A percentile compares a stretch with the other conserved stretches of the same genome.
Evolutionary conservation across 2,888 invertebrate species (phyloP).

Genomic region (Cinara cedri): DNA sequence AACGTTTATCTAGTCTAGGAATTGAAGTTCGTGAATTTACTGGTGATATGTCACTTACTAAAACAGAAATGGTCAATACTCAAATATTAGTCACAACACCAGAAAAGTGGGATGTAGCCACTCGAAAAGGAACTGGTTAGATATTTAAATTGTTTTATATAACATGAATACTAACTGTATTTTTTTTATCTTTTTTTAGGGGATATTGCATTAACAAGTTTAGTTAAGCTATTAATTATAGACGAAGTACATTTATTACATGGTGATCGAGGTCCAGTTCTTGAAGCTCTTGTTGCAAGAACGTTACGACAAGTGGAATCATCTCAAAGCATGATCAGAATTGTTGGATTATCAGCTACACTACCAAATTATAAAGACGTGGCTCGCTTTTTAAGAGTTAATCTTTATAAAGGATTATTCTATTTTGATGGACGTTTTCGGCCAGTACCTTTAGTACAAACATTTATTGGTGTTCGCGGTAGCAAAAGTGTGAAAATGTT

Average conservation of each 20-base stretch:
- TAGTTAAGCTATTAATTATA: slow-evolving; percentile 91
- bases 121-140: slow-evolving; percentile 84
- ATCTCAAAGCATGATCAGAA: slow-evolving; percentile 92
- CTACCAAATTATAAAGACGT: slow-evolving; percentile 97
- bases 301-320: slow-evolving; percentile 90
- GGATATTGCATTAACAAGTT: slow-evolving; percentile 85
- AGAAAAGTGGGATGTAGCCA: slow-evolving; percentile 99
- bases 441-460: slow-evolving; percentile 91
- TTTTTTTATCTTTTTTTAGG: slow-evolving; percentile 65
- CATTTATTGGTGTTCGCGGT: slow-evolving; percentile 86
- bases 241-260: slow-evolving; percentile 97
- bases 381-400: slow-evolving; percentile 90
- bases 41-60: slow-evolving; percentile 97
- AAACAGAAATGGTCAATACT: slow-evolving; percentile 90
- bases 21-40: slow-evolving; percentile 90
- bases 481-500: slow-evolving; percentile 67
- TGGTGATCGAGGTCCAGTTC: slow-evolving; percentile 95
- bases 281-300: slow-evolving; percentile 94
- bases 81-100: slow-evolving; percentile 99
- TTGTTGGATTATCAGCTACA: slow-evolving; percentile 96
- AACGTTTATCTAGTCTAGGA: slow-evolving; percentile 75
- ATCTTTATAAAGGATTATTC: slow-evolving; percentile 88
- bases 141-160: background rate
- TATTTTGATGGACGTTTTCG: slow-evolving; percentile 93
- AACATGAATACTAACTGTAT: slow-evolving; percentile 10